Base-by-base conservation (phyloP, 1,140 invertebrate genomes). In the Anastatus disparis region DNA sequence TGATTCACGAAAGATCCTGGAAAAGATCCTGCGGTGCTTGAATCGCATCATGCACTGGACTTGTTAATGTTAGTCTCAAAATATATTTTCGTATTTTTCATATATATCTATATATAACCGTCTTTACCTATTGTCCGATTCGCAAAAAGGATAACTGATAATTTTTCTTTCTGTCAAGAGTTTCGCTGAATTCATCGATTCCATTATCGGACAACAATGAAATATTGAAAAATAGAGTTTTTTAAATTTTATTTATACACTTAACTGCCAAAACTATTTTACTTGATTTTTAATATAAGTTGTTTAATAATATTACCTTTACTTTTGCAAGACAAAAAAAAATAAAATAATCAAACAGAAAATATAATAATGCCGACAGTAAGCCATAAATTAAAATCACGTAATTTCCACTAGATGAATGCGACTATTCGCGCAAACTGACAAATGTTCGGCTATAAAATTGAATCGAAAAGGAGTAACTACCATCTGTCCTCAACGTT, bases 1-100 rank as follows among this genome's bases (percentile, higher is more conserved):
- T 74, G 74, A 78, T 78, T 79, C 77, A 79, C 72, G 67, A 66
- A 66, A 42, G 66, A 56, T 63, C 70, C 63, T 74, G 69, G 72
- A 66, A 77, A 75, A 73, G 65, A 40, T 40, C 61, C 46, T 9
- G 53, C 40, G 27, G 40, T 8, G 38, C 46, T 38, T 2, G 26
- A 42, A 38, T 40, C 15, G n/a, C 26, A 46, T 15, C n/a, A n/a
- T 61, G 29, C 46, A 50, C 62, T 40, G 62, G 31, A 52, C 38
- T 64, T 31, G 62, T 52, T 40, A 40, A 31, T 27, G 6, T 26
- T n/a, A 12, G 2, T 6, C 8, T 40, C 9, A 20, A 55, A 55
- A 42, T 15, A 55, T n/a, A 38, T n/a, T 6, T 17, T 1, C 10
- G 24, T 31, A 1, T 58, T 40, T n/a, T n/a, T n/a, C n/a, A n/a